phyloP scores from a whole-genome alignment of 1,140 invertebrate species.

The Drosophila pruinosa region DNA sequence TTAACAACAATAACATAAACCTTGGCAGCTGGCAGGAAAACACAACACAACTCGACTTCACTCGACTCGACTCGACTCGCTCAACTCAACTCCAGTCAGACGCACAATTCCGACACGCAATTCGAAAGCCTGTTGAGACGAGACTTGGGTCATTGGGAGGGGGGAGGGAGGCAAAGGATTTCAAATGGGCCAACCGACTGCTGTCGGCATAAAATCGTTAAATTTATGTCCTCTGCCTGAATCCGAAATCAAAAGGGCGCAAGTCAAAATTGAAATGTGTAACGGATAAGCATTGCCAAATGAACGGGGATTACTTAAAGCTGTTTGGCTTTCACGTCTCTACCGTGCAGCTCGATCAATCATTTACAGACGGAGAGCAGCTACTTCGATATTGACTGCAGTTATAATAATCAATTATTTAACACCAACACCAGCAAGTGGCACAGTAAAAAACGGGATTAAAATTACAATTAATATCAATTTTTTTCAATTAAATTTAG shows the following conservation, averaged over 20 bases:
- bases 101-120: constrained; percentile 44
- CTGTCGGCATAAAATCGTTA: constrained; percentile 72
- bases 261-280: constrained; percentile 47
- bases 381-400: too few relatives aligned
- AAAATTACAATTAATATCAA: too few relatives aligned
- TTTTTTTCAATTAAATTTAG: too few relatives aligned
- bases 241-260: background rate
- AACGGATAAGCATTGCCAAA: constrained; percentile 29
- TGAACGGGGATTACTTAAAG: constrained; percentile 4
- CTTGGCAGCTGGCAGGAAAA: constrained; percentile 36
- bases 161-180: constrained; percentile 38
- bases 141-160: background rate
- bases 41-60: background rate
- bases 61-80: background rate
- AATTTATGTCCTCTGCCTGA: constrained; percentile 61
- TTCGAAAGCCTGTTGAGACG: background rate
- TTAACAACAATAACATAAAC: constrained; percentile 46
- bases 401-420: too few relatives aligned
- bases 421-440: too few relatives aligned
- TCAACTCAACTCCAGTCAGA: constrained; percentile 16
- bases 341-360: constrained; percentile 20
- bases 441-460: too few relatives aligned
- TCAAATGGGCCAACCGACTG: constrained; percentile 40
- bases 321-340: background rate
- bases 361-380: too few relatives aligned